Evolutionary conservation across 2,113 vertebrate species (phyloP).

Genomic region (Choloepus hoffmanni): DNA sequence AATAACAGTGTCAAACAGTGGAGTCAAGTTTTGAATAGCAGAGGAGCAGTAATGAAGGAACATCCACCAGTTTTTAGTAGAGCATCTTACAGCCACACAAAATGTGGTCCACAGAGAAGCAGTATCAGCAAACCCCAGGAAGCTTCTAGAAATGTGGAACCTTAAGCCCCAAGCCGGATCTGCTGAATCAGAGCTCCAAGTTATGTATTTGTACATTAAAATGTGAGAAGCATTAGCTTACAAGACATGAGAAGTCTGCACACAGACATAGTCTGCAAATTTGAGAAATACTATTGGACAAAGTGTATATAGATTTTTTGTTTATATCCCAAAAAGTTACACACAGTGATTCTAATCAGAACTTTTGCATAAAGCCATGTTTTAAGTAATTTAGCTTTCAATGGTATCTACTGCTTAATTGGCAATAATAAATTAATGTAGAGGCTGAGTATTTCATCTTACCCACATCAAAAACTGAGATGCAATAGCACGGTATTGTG

Average conservation of each 20-base stretch:
- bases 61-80: not conserved
- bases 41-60: not conserved
- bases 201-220: not conserved
- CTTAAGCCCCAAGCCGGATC: too few species aligned
- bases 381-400: not conserved
- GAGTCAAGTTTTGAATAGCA: not conserved
- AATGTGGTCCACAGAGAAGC: not conserved
- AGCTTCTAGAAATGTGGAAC: too few species aligned
- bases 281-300: not conserved
- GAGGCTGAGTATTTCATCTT: not conserved
- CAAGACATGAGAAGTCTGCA: not conserved
- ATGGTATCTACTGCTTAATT: not conserved
- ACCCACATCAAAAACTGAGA: not conserved
- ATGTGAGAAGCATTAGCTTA: not conserved
- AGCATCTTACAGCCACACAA: too few species aligned
- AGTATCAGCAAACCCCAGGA: fast-evolving
- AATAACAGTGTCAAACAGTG: not conserved
- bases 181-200: not conserved
- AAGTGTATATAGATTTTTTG: not conserved
- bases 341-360: not conserved
- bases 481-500: too few species aligned
- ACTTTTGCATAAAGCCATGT: not conserved
- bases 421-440: not conserved
- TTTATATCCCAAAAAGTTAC: not conserved
- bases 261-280: too few species aligned